Conservation (phyloP, 2,888 invertebrate species). For the Timema cristinae region DNA sequence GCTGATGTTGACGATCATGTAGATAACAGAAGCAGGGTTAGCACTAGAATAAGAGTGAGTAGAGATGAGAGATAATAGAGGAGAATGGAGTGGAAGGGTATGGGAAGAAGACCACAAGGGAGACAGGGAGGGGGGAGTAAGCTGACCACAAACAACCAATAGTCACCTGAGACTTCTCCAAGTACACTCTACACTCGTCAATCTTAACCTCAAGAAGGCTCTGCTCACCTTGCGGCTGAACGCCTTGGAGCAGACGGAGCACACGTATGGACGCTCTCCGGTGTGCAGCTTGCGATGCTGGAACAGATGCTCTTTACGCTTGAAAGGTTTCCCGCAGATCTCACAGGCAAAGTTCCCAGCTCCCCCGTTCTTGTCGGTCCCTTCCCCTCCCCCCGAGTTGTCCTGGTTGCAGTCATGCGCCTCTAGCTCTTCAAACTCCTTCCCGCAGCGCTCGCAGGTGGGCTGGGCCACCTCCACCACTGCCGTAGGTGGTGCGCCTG, state of each 20-base stretch:
- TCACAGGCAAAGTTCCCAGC: slow-evolving; percentile 48
- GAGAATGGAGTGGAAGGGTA: no score
- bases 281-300: slow-evolving; percentile 39
- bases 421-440: slow-evolving; percentile 42
- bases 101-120: no score
- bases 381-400: slow-evolving; percentile 32
- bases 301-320: slow-evolving; percentile 64
- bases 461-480: slow-evolving; percentile 23
- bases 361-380: slow-evolving; percentile 32
- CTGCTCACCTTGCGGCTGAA: slow-evolving; percentile 55
- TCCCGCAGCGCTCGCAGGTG: slow-evolving; percentile 44
- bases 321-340: slow-evolving; percentile 60
- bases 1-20: no score
- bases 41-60: no score
- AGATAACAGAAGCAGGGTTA: no score
- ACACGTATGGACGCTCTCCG: slow-evolving; percentile 59
- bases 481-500: slow-evolving; percentile 18
- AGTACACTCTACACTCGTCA: no score
- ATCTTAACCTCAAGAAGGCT: no score
- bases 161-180: no score
- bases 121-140: no score
- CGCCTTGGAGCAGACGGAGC: slow-evolving; percentile 60
- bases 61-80: no score
- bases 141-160: no score
- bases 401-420: slow-evolving; percentile 38